A percentile compares a stretch with the other conserved stretches of the same genome.
These are phyloP conservation scores for Atta texana DNA, from an alignment of 1,140 invertebrate genomes.

Conservation along the genomic window DNA sequence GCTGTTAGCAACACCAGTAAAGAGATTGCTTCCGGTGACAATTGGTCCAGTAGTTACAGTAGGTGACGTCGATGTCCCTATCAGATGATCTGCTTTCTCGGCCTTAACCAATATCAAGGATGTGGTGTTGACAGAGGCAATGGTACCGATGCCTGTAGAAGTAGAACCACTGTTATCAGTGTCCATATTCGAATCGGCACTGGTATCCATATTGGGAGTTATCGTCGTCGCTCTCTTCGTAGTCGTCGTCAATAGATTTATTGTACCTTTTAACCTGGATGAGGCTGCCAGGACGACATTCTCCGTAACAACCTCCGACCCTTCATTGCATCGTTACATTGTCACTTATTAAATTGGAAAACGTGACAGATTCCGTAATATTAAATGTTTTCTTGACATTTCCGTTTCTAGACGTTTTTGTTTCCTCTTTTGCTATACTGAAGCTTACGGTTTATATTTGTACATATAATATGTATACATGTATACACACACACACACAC, in stretches of 20 bases:
- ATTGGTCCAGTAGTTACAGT: constrained; percentile 73
- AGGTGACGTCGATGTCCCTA: constrained; percentile 76
- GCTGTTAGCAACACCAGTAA: constrained; percentile 78
- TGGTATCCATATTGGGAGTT: constrained; percentile 68
- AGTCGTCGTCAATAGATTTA: constrained; percentile 60
- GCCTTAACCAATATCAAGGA: constrained; percentile 80
- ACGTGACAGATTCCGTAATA: constrained; percentile 76
- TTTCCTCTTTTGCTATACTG: not conserved
- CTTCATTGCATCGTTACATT: constrained; percentile 85
- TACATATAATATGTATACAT: too few relatives aligned
- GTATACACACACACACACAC: too few relatives aligned
- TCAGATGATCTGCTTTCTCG: constrained; percentile 80
- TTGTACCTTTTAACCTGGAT: constrained; percentile 78
- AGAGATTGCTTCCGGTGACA: constrained; percentile 74
- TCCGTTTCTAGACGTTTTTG: not conserved
- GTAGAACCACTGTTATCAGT: constrained; percentile 67
- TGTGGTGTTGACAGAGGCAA: constrained; percentile 65
- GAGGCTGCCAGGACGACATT: constrained; percentile 82
- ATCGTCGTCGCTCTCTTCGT: constrained; percentile 11
- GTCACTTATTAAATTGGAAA: constrained; percentile 84
- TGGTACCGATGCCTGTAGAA: constrained; percentile 50
- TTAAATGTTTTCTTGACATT: not conserved
- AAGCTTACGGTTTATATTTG: not conserved
- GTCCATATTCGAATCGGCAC: constrained; percentile 71
- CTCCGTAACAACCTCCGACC: constrained; percentile 81